Base-by-base conservation (phyloP, 1,140 invertebrate species). In the Neodiprion virginianus region DNA sequence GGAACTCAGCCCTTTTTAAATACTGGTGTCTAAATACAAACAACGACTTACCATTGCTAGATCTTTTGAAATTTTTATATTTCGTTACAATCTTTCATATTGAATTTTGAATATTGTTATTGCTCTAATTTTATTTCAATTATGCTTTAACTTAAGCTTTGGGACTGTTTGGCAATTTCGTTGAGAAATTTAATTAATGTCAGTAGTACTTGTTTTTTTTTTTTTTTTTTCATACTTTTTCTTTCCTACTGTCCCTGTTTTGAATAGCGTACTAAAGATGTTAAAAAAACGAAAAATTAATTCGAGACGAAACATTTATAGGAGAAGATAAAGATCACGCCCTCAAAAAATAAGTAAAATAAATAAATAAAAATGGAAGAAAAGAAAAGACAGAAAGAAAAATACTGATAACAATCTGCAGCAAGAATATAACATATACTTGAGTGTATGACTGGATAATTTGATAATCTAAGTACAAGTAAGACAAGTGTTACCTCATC, bases 401-500 rank as follows among this genome's bases (percentile, higher is more conserved):
- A 23, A 28, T 14, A 79, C 75, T 80, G 77, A 75, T 75, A 74
- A 74, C 78, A 84, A 85, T 82, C 79, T 82, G 84, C 84, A 86
- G 83, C 78, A 86, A 87, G 83, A 85, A 83, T 87, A 87, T 87
- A 86, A 40, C 28, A 40, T 40, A 40, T 40, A 40, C 28, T 40
- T 85, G 83, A 88, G 83, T 84, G 87, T 88, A 89, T 88, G 87
- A 89, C 87, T 88, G 88, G 87, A 88, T 88, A 88, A 89, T 89
- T 89, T 89, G 87, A 88, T 89, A 89, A 89, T 87, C 82, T 89
- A 88, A 89, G 88, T 89, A 89, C 88, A 89, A 89, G 86, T 88
- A 88, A 88, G 87, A 89, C 88, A 89, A 89, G 85, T 88, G 88
- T 89, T 89, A 89, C 88, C 88, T 89, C 88, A 89, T 89, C 87